phyloP scores from a whole-genome alignment of 2,797 vertebrate species.

The Linurgus olivaceus region DNA sequence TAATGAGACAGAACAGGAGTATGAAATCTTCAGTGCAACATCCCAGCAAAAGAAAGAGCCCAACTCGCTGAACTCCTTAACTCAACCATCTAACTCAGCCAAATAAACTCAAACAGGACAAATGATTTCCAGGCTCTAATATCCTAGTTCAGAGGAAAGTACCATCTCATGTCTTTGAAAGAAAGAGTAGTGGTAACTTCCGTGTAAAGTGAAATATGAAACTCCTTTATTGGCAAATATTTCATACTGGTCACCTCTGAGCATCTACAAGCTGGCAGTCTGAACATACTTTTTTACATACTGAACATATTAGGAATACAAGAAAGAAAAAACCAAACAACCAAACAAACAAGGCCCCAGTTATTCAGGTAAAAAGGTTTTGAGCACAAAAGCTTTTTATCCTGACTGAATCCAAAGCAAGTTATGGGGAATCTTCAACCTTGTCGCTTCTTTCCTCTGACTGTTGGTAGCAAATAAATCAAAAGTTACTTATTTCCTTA shows the following conservation, averaged over 20 bases:
- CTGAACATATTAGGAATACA: not conserved
- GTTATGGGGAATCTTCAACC: not conserved
- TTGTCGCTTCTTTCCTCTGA: not conserved
- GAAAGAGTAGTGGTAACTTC: not conserved
- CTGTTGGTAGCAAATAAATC: not conserved
- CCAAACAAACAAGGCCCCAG: not conserved
- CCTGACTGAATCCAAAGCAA: not conserved
- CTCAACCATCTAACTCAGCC: not conserved
- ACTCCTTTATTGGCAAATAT: not conserved
- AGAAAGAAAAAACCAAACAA: not conserved
- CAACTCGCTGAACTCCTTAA: not conserved
- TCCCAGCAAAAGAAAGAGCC: not conserved
- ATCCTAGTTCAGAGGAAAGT: not conserved
- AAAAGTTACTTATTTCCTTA: not conserved
- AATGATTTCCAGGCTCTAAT: not conserved
- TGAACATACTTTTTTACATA: not conserved
- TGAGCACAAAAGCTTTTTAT: not conserved
- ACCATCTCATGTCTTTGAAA: not conserved
- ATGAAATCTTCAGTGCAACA: not conserved
- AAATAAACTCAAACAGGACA: not conserved
- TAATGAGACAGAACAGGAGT: not conserved
- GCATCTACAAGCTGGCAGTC: not conserved
- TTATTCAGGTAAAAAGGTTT: not conserved
- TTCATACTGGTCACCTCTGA: not conserved
- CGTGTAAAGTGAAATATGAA: not conserved